Evolutionary conservation across 2,113 vertebrate genomes (phyloP), one percentile per base, ranked within the genome.

Genomic region (Ariopsis seemanni): DNA sequence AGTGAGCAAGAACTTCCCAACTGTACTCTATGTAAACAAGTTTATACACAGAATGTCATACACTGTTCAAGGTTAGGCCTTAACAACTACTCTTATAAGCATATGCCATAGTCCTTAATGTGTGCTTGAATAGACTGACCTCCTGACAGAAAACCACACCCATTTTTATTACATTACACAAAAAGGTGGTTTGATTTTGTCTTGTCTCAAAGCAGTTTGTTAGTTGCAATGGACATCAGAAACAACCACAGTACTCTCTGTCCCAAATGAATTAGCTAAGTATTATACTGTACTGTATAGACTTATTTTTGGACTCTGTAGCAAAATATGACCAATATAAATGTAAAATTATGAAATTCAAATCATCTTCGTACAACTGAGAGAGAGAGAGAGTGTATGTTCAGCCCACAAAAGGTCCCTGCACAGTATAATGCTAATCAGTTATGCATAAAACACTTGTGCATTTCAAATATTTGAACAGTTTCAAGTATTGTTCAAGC

Each of bases 11-110:
- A 67, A 75, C 85, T 42, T 82, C 20, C 62, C 15, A 80, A 71
- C 52, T 83, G 34, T 84, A 82, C 34, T 67, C 42, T 27, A 15
- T 52, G 20, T 25, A 34, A 48, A 82, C 62, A 71, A 22, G 27
- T 84, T 82, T 81, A 81, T 81, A 82, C 57, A 48, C 57, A 48
- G 42, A 62, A 82, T 62, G 57, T 62, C 30, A 62, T 34, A 25
- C 4, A 25, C 18, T 62, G 25, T 11, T 58, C 30, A 82, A 42
- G 22, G 18, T 81, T 42, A 42, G 57, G 17, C 30, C 30, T 62
- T 62, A 82, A 25, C 20, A 82, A 48, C 30, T 42, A 60, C 20
- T 62, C 79, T 60, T 3, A 57, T 30, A 55, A 27, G 7, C 52
- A 17, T 55, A 3, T 17, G 7, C 74, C 48, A n/a, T 77, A 53